Conservation (phyloP, 2,888 invertebrate species). For the Anorthoa munda region DNA sequence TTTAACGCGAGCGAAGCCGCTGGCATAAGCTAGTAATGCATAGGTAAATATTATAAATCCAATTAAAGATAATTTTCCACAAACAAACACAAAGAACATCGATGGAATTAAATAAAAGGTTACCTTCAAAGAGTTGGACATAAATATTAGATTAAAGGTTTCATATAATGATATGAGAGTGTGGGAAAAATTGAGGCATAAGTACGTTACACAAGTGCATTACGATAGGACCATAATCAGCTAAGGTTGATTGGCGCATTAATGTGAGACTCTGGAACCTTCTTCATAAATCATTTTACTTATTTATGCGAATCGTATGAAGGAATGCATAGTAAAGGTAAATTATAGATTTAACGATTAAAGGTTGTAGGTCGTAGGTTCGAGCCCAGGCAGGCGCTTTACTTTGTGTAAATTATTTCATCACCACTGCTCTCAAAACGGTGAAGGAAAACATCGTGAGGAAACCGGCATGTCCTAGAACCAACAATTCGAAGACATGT, state of each 20-base stretch:
- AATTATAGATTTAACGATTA: constrained; percentile 17
- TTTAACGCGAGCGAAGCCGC: too few species aligned
- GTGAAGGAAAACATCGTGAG: too few species aligned
- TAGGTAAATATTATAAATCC: constrained; percentile 20
- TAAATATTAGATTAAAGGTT: constrained; percentile 57
- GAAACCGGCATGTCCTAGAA: too few species aligned
- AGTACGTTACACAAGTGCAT: constrained; percentile 53
- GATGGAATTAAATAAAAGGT: constrained; percentile 35
- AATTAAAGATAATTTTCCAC: constrained; percentile 16
- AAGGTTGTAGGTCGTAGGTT: too few species aligned
- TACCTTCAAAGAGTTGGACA: constrained; percentile 45
- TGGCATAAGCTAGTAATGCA: background rate
- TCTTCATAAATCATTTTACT: constrained; percentile 33
- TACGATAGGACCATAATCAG: constrained; percentile 57
- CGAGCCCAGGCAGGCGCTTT: too few species aligned
- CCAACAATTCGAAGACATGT: too few species aligned
- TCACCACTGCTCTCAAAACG: too few species aligned
- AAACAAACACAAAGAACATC: constrained; percentile 46
- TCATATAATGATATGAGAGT: constrained; percentile 49
- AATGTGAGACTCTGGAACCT: constrained; percentile 49
- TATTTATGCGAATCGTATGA: constrained; percentile 33
- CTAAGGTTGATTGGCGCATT: constrained; percentile 51
- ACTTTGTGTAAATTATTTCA: too few species aligned
- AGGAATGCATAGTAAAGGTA: constrained; percentile 17
- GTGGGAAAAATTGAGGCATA: constrained; percentile 60